These are phyloP conservation scores for Glyptemys insculpta DNA, from an alignment of 2,797 vertebrate genomes.

Conservation along the genomic window DNA sequence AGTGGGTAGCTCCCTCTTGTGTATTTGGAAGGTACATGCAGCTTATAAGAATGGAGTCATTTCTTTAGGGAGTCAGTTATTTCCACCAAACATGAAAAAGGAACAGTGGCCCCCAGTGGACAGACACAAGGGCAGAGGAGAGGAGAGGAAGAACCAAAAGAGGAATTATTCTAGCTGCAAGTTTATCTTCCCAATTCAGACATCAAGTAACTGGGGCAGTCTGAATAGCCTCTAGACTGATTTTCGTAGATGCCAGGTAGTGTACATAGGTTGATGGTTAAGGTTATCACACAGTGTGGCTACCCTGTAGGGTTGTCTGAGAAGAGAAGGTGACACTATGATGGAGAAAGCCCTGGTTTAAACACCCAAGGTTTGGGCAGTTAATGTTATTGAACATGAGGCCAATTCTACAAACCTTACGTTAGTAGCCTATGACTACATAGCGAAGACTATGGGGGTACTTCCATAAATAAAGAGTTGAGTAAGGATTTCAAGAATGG, in stretches of 20 bases:
- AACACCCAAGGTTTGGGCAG: accelerated
- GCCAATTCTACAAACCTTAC: accelerated
- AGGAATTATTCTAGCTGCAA: accelerated
- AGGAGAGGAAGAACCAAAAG: neutral
- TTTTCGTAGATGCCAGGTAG: neutral
- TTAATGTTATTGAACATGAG: accelerated
- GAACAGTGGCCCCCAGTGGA: neutral
- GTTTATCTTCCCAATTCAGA: accelerated
- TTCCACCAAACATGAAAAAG: neutral
- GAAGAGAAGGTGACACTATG: neutral
- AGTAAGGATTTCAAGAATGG: neutral
- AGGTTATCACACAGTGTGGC: neutral
- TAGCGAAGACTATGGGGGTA: accelerated
- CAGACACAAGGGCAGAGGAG: too few species aligned
- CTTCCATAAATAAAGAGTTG: neutral
- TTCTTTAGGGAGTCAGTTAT: neutral
- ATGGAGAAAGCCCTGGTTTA: accelerated
- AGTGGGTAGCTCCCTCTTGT: neutral
- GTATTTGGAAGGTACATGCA: neutral
- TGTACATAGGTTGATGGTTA: accelerated
- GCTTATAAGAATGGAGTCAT: neutral
- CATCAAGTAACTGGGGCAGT: neutral
- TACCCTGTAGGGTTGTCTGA: neutral
- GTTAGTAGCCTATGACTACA: accelerated
- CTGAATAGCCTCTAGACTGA: neutral